Conservation (phyloP, 2,113 vertebrate genomes). For the Hipposideros armiger region DNA sequence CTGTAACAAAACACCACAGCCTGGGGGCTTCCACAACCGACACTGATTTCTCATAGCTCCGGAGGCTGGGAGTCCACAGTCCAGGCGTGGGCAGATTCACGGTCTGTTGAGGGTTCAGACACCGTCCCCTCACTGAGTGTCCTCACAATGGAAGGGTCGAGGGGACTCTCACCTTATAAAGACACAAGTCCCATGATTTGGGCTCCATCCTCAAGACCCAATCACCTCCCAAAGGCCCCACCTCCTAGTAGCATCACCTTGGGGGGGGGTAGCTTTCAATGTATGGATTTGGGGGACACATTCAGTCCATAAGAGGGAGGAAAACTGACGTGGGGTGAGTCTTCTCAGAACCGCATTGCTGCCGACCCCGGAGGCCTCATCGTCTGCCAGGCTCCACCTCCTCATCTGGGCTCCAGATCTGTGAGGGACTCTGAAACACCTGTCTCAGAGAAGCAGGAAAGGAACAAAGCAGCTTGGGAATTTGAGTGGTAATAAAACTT, state of each 20-base stretch:
- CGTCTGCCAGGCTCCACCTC: too few relatives aligned
- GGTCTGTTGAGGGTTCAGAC: rapidly evolving
- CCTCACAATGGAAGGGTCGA: rapidly evolving
- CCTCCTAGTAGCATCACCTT: not conserved
- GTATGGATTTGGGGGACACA: not conserved
- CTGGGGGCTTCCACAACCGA: rapidly evolving
- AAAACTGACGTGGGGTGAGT: rapidly evolving
- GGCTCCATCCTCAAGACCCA: not conserved
- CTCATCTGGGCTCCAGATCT: rapidly evolving
- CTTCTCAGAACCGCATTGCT: not conserved
- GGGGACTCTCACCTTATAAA: too few relatives aligned
- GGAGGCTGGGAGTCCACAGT: not conserved
- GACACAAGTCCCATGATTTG: not conserved
- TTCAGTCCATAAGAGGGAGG: not conserved
- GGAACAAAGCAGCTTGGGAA: too few relatives aligned
- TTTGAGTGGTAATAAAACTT: rapidly evolving
- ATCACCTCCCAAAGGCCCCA: not conserved
- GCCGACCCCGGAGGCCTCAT: rapidly evolving
- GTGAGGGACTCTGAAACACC: too few relatives aligned
- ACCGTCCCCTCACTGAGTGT: not conserved
- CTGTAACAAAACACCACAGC: not conserved
- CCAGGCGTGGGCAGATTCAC: not conserved
- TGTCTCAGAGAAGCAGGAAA: rapidly evolving
- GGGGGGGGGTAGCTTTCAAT: not conserved
- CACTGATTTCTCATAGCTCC: not conserved